Evolutionary conservation across 2,888 invertebrate species (phyloP).

Genomic region (Acrobasis consociella): DNA sequence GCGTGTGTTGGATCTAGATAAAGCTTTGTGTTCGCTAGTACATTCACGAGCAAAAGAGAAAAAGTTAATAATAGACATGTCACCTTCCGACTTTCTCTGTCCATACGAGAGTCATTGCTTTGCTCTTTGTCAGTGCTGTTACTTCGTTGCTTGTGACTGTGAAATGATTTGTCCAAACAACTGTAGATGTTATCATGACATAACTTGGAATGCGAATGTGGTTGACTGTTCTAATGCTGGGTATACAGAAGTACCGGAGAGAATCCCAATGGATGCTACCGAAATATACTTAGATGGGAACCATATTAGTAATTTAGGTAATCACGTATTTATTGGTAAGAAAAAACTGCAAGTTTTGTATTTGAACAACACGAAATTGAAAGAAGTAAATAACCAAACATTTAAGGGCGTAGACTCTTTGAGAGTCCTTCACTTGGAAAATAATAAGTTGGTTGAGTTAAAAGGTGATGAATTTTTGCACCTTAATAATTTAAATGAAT

Average conservation of each 20-base stretch:
- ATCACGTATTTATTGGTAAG: slow-evolving; percentile 93
- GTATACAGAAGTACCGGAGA: slow-evolving; percentile 87
- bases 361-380: slow-evolving; percentile 89
- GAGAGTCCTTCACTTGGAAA: slow-evolving; percentile 89
- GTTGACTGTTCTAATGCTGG: slow-evolving; percentile 91
- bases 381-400: slow-evolving; percentile 89
- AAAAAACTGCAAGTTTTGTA: slow-evolving; percentile 90
- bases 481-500: slow-evolving; percentile 87
- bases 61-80: slow-evolving; percentile 87
- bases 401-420: slow-evolving; percentile 90
- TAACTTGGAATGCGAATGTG: slow-evolving; percentile 92
- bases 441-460: slow-evolving; percentile 88
- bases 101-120: slow-evolving; percentile 92
- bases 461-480: slow-evolving; percentile 91
- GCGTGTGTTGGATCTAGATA: slow-evolving; percentile 90
- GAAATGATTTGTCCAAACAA: slow-evolving; percentile 94
- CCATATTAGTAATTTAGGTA: slow-evolving; percentile 88
- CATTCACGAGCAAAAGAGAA: slow-evolving; percentile 87
- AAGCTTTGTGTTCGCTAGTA: slow-evolving; percentile 88
- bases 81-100: slow-evolving; percentile 90
- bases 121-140: slow-evolving; percentile 94
- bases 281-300: slow-evolving; percentile 94
- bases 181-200: slow-evolving; percentile 93
- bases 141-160: slow-evolving; percentile 94
- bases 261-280: slow-evolving; percentile 94